Evolutionary conservation across 2,888 invertebrate species (phyloP), one percentile per base, ranked within the genome.

Genomic region (Nemotelus nigrinus): DNA sequence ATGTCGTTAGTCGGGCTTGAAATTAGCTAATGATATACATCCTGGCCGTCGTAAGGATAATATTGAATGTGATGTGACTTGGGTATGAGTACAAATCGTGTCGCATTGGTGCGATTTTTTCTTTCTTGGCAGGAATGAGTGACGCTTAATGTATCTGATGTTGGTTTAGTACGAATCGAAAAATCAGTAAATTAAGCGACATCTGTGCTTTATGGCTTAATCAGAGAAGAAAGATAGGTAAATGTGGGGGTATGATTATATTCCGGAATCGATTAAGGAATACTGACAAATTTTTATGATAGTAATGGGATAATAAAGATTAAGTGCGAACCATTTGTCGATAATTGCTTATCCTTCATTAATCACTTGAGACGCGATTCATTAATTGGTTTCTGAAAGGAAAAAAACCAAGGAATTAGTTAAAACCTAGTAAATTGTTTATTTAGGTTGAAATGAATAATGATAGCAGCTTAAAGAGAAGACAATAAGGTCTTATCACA

Each of bases 201-300:
- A 80, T 80, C 80, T 80, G 80, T 78, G 76, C 78, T 80, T 80
- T 79, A 80, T 80, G 80, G 76, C 79, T 79, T 79, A 78, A 79
- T 79, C 79, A 64, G 67, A 8, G 53, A 63, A 39, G 41, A 6
- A 63, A 3, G 5, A 25, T 25, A 25, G 25, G 25, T 25, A 25
- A 25, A 25, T 25, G 25, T 25, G 25, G 25, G 25, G 1, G 47
- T 43, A 41, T 43, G 8, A 57, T 8, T 57, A 25, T 57, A 25
- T 57, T 57, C 1, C 5, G 57, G 10, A 8, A 5, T 10, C 57
- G 25, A 25, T 57, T 57, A 25, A 57, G 25, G 57, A 57, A 57
- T 25, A 4, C 25, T 5, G 57, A 10, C 10, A 57, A 57, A 25
- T 57, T 57, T 57, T 57, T 10, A 58, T 5, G 58, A 4, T n/a